Evolutionary conservation across 2,113 vertebrate species (phyloP).

Genomic region (Heteronetta atricapilla): DNA sequence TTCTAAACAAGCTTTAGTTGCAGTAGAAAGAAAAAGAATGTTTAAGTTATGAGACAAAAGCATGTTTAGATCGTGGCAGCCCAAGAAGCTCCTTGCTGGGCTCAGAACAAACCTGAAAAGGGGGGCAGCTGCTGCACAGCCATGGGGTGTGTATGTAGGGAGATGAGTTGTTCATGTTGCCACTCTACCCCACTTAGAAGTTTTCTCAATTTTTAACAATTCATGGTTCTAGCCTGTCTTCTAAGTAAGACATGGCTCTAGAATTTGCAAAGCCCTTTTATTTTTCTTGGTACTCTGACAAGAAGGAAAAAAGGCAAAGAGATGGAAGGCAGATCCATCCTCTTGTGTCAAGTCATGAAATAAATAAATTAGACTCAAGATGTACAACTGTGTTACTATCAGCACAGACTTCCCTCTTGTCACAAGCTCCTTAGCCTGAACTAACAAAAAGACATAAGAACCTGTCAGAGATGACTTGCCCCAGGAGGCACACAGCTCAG

Average conservation of each 20-base stretch:
- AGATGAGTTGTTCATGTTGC: not conserved
- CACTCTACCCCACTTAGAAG: not conserved
- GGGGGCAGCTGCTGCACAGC: not conserved
- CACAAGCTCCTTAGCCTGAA: not conserved
- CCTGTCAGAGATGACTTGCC: not conserved
- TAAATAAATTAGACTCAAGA: not conserved
- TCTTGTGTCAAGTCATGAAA: not conserved
- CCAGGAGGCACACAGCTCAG: not conserved
- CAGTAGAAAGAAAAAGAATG: not conserved
- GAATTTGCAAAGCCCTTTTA: not conserved
- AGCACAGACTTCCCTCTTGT: not conserved
- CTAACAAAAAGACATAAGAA: not conserved
- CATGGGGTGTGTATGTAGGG: fast-evolving
- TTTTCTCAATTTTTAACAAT: not conserved
- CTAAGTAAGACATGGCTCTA: not conserved
- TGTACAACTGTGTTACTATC: not conserved
- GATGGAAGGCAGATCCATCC: not conserved
- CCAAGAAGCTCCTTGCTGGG: not conserved
- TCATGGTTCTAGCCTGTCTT: not conserved
- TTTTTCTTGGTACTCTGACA: not conserved
- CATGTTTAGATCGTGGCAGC: not conserved
- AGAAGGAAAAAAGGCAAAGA: not conserved
- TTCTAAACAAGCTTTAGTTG: not conserved
- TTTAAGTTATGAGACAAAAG: not conserved
- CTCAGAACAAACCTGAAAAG: not conserved